Evolutionary conservation across 2,113 vertebrate genomes (phyloP).

Genomic region (Aleadryas rufinucha): DNA sequence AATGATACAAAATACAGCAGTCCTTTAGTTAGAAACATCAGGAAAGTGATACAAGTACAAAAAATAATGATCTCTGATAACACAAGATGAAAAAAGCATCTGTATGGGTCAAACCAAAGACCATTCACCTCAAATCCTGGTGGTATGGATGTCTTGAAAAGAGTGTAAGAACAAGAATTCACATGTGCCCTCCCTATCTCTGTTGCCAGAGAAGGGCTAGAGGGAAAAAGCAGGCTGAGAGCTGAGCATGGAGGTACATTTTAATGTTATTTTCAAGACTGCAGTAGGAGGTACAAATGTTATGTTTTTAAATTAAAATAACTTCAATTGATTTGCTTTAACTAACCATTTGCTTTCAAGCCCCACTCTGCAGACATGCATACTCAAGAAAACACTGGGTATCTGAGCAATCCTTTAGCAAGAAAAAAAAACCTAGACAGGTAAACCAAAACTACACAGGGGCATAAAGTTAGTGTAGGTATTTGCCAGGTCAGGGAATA

Average conservation of each 20-base stretch:
- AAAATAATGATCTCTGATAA: not conserved
- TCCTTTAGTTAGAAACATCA: not conserved
- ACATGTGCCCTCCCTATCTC: not conserved
- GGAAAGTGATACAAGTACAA: not conserved
- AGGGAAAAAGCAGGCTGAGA: not conserved
- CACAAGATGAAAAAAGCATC: not conserved
- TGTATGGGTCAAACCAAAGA: not conserved
- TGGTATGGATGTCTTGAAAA: not conserved
- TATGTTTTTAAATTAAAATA: not conserved
- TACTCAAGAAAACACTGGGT: not conserved
- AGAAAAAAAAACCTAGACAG: not conserved
- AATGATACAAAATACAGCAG: not conserved
- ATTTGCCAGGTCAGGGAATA: not conserved
- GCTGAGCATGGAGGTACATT: not conserved
- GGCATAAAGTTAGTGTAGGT: not conserved
- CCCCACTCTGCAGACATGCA: not conserved
- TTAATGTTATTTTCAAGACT: not conserved
- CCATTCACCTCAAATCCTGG: not conserved
- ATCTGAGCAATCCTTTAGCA: not conserved
- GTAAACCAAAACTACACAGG: not conserved
- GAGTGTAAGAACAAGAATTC: not conserved
- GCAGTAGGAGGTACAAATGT: not conserved
- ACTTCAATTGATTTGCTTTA: not conserved
- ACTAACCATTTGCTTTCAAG: not conserved
- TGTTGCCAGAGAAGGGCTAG: not conserved